A percentile compares a stretch with the other conserved stretches of the same genome.
These are phyloP conservation scores for Drosophila sordidapex DNA, from an alignment of 2,888 invertebrate species.

Conservation along the genomic window DNA sequence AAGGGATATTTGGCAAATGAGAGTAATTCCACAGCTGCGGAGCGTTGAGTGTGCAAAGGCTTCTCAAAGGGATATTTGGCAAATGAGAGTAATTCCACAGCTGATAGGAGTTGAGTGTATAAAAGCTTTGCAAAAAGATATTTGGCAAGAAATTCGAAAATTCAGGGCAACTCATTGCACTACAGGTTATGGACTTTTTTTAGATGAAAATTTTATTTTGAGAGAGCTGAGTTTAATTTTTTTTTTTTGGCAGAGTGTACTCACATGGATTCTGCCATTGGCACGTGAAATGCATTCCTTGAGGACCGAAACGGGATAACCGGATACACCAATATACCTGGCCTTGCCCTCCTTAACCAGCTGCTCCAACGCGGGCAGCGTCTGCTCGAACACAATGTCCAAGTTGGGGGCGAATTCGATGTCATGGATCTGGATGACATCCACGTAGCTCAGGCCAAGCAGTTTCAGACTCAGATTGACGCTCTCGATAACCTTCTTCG, in stretches of 20 bases:
- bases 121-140: not conserved
- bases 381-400: constrained; percentile 92
- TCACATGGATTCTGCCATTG: constrained; percentile 84
- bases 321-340: constrained; percentile 93
- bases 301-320: constrained; percentile 92
- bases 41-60: not conserved
- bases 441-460: constrained; percentile 92
- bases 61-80: not conserved
- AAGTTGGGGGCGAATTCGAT: constrained; percentile 93
- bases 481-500: constrained; percentile 90
- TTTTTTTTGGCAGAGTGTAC: constrained; percentile 8
- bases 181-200: not conserved
- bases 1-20: not conserved
- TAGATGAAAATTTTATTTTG: not conserved
- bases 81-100: not conserved
- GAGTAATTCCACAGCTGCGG: not conserved
- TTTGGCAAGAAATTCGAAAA: no score
- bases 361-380: constrained; percentile 92
- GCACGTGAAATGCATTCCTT: constrained; percentile 90
- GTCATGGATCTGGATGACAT: constrained; percentile 98
- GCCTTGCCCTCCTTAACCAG: constrained; percentile 90
- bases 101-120: not conserved
- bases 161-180: not conserved
- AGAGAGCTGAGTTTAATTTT: not conserved
- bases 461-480: constrained; percentile 90